phyloP scores from a whole-genome alignment of 1,140 invertebrate genomes.

The Ylistrum balloti region DNA sequence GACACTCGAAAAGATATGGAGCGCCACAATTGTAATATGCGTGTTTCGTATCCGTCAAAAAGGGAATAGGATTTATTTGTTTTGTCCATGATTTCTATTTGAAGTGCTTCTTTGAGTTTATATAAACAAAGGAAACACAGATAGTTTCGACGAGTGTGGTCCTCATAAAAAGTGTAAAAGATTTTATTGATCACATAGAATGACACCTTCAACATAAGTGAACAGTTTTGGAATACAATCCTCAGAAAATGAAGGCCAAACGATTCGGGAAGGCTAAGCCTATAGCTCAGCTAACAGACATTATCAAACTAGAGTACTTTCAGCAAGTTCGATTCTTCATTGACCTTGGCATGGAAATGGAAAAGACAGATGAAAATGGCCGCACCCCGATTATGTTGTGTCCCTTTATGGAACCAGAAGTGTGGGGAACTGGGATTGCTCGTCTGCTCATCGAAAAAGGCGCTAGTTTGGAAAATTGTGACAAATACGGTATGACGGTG shows the following conservation, averaged over 20 bases:
- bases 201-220: not conserved
- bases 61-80: not conserved
- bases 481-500: conserved; percentile 74
- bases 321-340: conserved; percentile 75
- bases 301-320: conserved; percentile 77
- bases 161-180: not conserved
- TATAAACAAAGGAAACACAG: not conserved
- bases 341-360: conserved; percentile 70
- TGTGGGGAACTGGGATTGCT: conserved; percentile 76
- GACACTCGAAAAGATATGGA: not conserved
- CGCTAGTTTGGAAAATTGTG: conserved; percentile 67
- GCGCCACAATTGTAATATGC: not conserved
- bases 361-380: conserved; percentile 67
- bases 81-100: not conserved
- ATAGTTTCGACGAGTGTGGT: not conserved
- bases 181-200: not conserved
- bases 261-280: conserved; percentile 60
- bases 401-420: conserved; percentile 74
- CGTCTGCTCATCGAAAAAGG: conserved; percentile 76
- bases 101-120: not conserved
- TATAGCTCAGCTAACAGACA: conserved; percentile 59
- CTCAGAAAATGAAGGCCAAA: conserved; percentile 54
- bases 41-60: not conserved
- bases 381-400: conserved; percentile 76
- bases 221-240: not conserved